Evolutionary conservation across 2,888 invertebrate species (phyloP).

Genomic region (Sabellastarte sp.): DNA sequence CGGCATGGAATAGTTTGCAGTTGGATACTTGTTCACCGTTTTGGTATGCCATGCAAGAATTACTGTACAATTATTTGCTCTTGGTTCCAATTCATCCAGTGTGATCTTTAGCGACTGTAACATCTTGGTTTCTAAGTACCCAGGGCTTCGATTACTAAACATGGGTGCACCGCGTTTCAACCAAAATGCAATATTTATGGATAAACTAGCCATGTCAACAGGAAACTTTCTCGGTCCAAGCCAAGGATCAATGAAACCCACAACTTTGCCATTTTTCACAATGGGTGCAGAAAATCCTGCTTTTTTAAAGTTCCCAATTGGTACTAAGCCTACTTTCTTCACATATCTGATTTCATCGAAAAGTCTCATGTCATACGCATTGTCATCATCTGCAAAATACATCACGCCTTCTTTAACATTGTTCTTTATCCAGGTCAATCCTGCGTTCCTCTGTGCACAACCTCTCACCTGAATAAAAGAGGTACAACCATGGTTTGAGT

Average conservation of each 20-base stretch:
- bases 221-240: not conserved
- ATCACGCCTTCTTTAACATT: no score
- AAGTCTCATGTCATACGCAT: slow-evolving; percentile 1
- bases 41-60: not conserved
- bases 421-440: no score
- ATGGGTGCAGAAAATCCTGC: not conserved
- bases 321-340: not conserved
- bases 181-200: not conserved
- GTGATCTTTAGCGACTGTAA: not conserved
- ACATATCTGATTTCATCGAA: not conserved
- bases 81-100: not conserved
- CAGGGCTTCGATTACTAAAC: not conserved
- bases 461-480: no score
- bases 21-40: no score
- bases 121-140: not conserved
- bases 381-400: slow-evolving; percentile 5
- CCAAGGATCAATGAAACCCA: not conserved
- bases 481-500: no score
- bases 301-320: not conserved
- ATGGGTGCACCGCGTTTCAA: not conserved
- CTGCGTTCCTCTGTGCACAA: no score
- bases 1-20: no score
- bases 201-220: not conserved
- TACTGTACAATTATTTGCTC: not conserved
- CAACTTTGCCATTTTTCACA: not conserved